phyloP scores from a whole-genome alignment of 2,888 invertebrate genomes.

The Hypolimnas misippus region DNA sequence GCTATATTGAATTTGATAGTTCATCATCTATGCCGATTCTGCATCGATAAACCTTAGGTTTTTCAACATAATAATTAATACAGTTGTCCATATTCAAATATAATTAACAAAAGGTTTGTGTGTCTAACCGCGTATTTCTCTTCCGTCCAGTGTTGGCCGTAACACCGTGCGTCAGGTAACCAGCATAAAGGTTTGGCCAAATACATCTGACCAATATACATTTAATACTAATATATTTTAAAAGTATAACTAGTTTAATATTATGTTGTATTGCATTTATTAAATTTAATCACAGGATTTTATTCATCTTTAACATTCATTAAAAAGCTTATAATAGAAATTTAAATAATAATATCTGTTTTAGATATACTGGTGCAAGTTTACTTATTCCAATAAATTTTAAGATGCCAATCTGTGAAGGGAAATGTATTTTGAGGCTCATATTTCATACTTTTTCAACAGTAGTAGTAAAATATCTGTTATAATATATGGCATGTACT shows the following conservation, averaged over 20 bases:
- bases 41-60: not conserved
- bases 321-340: no score
- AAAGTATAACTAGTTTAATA: not conserved
- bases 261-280: not conserved
- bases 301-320: no score
- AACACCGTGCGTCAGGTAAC: conserved; percentile 30
- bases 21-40: not conserved
- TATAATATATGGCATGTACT: not conserved
- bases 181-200: conserved; percentile 45
- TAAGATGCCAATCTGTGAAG: no score
- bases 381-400: no score
- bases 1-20: not conserved
- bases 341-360: no score
- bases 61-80: not conserved
- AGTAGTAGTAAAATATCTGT: no score
- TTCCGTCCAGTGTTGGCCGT: conserved; percentile 79
- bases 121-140: conserved; percentile 62
- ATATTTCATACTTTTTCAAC: no score
- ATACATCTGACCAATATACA: conserved; percentile 16
- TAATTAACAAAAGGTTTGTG: conserved; percentile 8
- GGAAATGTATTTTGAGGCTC: no score
- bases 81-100: not conserved
- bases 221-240: not conserved
- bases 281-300: not conserved
- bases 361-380: no score